These are phyloP conservation scores for Panagrolaimus sp. DNA, from an alignment of 1,140 invertebrate species.

Conservation along the genomic window DNA sequence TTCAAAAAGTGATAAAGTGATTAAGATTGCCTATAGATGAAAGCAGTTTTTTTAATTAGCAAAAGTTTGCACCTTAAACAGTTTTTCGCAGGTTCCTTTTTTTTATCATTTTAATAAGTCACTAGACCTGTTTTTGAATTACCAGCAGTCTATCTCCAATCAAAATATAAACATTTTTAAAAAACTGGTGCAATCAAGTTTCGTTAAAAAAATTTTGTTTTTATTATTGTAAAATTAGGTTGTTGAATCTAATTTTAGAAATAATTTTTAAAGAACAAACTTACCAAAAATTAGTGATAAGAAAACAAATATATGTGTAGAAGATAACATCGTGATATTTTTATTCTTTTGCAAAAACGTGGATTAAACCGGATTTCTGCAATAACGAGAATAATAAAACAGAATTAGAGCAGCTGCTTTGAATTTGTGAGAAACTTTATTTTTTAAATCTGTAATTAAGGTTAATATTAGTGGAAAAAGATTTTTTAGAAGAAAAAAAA, in stretches of 20 bases:
- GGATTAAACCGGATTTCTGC: neutral
- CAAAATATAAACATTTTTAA: neutral
- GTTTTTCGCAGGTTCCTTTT: too few species aligned
- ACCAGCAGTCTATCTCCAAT: too few species aligned
- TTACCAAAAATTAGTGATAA: slow-evolving; percentile 11
- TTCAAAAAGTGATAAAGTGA: too few species aligned
- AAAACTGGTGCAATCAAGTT: neutral
- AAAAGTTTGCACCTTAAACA: too few species aligned
- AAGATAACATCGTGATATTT: neutral
- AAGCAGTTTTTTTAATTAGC: too few species aligned
- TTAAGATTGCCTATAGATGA: too few species aligned
- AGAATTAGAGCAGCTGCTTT: neutral
- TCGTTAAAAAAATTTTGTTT: neutral
- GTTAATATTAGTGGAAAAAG: too few species aligned
- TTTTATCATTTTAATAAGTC: too few species aligned
- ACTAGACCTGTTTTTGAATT: too few species aligned
- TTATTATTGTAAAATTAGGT: neutral
- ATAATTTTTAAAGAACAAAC: neutral
- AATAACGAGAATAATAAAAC: neutral
- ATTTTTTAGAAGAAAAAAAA: too few species aligned
- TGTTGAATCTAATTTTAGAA: neutral
- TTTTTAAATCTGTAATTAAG: too few species aligned
- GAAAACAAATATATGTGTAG: neutral
- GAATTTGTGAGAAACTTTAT: too few species aligned
- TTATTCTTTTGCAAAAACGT: neutral